Conservation (phyloP, 2,888 invertebrate genomes). For the Diarsia dahlii region DNA sequence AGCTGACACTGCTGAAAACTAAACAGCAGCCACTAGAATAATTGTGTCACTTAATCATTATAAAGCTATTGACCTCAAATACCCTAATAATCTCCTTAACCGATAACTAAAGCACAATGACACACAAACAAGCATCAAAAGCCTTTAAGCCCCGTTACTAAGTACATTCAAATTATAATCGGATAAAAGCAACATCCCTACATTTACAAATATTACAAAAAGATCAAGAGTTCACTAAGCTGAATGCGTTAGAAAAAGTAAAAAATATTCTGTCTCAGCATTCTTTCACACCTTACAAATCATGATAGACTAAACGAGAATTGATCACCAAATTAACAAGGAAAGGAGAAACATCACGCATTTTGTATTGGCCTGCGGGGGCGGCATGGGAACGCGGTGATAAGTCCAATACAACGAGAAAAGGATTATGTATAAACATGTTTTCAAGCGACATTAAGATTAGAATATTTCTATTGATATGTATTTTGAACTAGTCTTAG, state of each 20-base stretch:
- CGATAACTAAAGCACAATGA: background rate
- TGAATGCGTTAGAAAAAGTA: conserved; percentile 24
- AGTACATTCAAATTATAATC: conserved; percentile 53
- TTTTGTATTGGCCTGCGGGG: conserved; percentile 61
- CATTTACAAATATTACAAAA: conserved; percentile 46
- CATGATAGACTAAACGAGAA: conserved; percentile 68
- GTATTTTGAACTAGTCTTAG: background rate
- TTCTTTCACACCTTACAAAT: conserved; percentile 56
- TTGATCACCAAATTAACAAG: conserved; percentile 81
- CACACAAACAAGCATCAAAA: conserved; percentile 2
- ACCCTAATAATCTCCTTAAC: background rate
- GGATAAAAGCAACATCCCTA: conserved; percentile 40
- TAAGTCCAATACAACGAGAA: conserved; percentile 30
- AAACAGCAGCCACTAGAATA: background rate
- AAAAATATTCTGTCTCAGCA: conserved; percentile 10
- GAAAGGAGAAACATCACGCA: conserved; percentile 75
- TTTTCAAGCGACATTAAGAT: conserved; percentile 18
- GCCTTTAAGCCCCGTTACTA: conserved; percentile 19
- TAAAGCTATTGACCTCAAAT: background rate
- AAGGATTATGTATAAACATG: conserved; percentile 18
- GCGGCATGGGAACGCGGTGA: conserved; percentile 40
- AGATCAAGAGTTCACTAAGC: conserved; percentile 36
- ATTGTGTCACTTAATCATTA: background rate
- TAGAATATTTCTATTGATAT: conserved; percentile 19
- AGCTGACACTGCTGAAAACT: no score